phyloP scores from a whole-genome alignment of 2,113 vertebrate genomes.

The Tylochromis polylepis region DNA sequence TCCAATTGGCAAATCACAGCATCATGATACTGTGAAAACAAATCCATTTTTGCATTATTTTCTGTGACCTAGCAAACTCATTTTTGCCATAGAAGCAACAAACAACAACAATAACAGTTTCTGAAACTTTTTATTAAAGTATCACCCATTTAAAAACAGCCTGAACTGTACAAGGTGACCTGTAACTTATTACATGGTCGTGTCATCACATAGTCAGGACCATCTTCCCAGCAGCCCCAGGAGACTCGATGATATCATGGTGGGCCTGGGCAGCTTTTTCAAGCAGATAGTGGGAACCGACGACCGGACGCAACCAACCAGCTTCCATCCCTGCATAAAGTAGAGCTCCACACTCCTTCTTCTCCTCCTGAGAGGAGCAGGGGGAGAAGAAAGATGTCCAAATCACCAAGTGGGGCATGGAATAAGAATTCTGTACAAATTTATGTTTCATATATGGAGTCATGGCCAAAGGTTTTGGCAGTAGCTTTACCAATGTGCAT shows the following conservation, averaged over 20 bases:
- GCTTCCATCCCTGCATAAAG: conserved; percentile 53
- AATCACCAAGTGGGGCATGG: neutral
- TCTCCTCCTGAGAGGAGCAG: conserved; percentile 40
- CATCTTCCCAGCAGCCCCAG: conserved; percentile 56
- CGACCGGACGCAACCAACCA: conserved; percentile 48
- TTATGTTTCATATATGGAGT: neutral
- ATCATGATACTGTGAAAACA: accelerated
- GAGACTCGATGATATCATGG: conserved; percentile 55
- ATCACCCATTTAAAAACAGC: neutral
- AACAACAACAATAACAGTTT: neutral
- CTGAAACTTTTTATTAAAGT: neutral
- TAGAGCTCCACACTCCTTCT: conserved; percentile 33
- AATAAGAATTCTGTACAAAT: neutral
- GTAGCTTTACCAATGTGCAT: neutral
- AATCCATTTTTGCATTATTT: neutral
- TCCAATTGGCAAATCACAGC: neutral
- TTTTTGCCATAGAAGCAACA: neutral
- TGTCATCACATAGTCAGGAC: conserved; percentile 49
- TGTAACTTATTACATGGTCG: neutral
- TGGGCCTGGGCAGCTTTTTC: conserved; percentile 52
- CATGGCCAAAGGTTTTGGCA: neutral
- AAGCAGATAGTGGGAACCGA: conserved; percentile 42
- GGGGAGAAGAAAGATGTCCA: neutral
- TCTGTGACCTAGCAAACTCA: neutral
- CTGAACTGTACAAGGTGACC: neutral